Conservation (phyloP, 2,113 vertebrate species). For the human region GRCh38 chr2:59102501-59103000, state of each 20-base stretch:
- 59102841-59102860: not conserved
- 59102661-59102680: not conserved
- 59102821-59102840: not conserved
- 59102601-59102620: not conserved
- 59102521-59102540: not conserved
- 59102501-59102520: constrained; percentile 40
- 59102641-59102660: not conserved
- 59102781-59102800: not conserved
- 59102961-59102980: not conserved
- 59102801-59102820: not conserved
- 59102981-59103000: not conserved
- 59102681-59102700: not conserved
- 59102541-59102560: not conserved
- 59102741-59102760: not conserved
- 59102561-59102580: not conserved
- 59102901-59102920: not conserved
- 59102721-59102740: not conserved
- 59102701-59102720: not conserved
- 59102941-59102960: not conserved
- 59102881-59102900: not conserved
- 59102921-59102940: not conserved
- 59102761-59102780: not conserved
- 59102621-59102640: not conserved
- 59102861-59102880: not conserved
- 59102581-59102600: not conserved